phyloP scores from a whole-genome alignment of 2,797 vertebrate species.

The Tangara arthus region DNA sequence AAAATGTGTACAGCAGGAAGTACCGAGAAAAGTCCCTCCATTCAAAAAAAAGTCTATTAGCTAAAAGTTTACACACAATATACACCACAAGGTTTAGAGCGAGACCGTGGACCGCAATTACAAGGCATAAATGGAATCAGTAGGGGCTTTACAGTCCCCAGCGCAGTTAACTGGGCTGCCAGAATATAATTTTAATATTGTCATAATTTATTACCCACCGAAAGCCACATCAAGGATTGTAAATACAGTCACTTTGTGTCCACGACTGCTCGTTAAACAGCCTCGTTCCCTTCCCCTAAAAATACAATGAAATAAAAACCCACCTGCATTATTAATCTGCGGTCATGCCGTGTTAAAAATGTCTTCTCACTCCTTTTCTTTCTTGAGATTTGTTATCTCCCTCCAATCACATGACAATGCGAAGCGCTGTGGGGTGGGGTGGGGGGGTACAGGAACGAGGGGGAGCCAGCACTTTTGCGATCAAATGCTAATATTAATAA shows the following conservation, averaged over 20 bases:
- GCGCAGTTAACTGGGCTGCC: constrained; percentile 64
- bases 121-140: constrained; percentile 60
- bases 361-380: constrained; percentile 50
- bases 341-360: constrained; percentile 64
- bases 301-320: constrained; percentile 52
- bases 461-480: background rate
- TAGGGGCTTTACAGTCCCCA: constrained; percentile 57
- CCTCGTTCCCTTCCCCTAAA: constrained; percentile 62
- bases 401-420: constrained; percentile 53
- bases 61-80: constrained; percentile 58
- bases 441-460: background rate
- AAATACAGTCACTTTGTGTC: constrained; percentile 65
- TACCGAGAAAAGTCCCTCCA: constrained; percentile 65
- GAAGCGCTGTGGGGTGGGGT: background rate
- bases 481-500: constrained; percentile 49
- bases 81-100: constrained; percentile 66
- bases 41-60: constrained; percentile 64
- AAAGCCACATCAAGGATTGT: constrained; percentile 69
- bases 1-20: constrained; percentile 70
- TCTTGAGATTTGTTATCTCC: constrained; percentile 51
- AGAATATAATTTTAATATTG: constrained; percentile 73
- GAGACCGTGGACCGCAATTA: constrained; percentile 62
- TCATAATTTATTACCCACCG: constrained; percentile 72
- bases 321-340: constrained; percentile 74
- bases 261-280: constrained; percentile 52